Conservation (phyloP, 1,140 invertebrate genomes). For the Polypedilum vanderplanki region DNA sequence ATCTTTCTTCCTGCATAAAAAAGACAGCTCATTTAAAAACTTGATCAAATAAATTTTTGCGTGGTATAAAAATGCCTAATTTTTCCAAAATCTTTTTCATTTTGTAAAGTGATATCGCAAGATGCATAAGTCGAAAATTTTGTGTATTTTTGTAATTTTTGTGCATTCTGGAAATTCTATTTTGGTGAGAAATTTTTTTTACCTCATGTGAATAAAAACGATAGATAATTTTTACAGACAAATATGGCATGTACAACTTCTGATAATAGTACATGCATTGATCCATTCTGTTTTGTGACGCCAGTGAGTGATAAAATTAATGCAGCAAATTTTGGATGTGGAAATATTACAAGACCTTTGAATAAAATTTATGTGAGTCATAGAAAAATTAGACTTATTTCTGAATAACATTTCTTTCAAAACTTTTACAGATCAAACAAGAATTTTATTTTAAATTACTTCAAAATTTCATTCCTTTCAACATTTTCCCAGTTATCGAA, state of each 20-base stretch:
- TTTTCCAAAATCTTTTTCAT: not conserved
- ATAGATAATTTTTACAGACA: not conserved
- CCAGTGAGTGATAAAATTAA: not conserved
- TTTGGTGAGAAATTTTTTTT: too few relatives aligned
- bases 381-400: not conserved
- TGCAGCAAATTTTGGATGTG: constrained; percentile 25
- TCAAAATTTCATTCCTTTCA: not conserved
- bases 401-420: not conserved
- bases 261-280: not conserved
- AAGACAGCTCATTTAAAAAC: not conserved
- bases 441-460: constrained; percentile 1
- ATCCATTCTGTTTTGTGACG: not conserved
- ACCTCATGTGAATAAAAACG: too few relatives aligned
- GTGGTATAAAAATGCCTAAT: not conserved
- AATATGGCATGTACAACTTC: not conserved
- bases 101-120: not conserved
- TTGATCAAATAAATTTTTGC: not conserved
- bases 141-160: not conserved
- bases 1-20: too few relatives aligned
- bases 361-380: not conserved
- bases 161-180: not conserved
- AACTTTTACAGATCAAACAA: not conserved
- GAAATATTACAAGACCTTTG: not conserved
- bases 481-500: not conserved
- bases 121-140: not conserved